phyloP scores from a whole-genome alignment of 2,888 invertebrate species.

The Stenchaetothrips biformis region DNA sequence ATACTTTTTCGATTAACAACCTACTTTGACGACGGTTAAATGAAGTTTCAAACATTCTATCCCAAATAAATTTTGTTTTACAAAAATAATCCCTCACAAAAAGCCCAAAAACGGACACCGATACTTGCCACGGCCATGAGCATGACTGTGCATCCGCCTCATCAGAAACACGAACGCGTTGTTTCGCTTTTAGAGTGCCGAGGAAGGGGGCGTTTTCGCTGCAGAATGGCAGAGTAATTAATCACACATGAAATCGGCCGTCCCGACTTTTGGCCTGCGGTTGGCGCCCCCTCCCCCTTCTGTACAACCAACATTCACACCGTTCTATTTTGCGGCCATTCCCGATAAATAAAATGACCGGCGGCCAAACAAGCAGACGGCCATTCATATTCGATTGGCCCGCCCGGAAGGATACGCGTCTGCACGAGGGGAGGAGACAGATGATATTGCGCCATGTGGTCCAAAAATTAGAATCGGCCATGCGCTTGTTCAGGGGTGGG shows the following conservation, averaged over 20 bases:
- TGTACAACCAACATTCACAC: neutral
- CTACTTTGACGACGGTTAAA: no score
- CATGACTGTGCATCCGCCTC: neutral
- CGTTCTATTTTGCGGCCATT: neutral
- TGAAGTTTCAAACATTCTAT: no score
- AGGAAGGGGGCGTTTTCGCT: neutral
- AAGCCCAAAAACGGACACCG: no score
- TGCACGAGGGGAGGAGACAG: no score
- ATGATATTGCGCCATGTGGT: no score
- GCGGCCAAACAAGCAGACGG: no score
- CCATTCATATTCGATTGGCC: neutral
- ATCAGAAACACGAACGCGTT: neutral
- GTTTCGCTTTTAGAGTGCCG: neutral
- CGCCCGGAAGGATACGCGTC: neutral
- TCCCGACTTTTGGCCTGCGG: neutral
- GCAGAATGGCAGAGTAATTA: neutral
- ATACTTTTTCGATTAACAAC: no score
- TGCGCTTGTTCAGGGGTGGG: neutral
- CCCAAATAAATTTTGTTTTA: no score
- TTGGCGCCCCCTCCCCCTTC: neutral
- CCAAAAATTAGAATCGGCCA: no score
- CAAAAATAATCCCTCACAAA: no score
- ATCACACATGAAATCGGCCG: constrained; percentile 1
- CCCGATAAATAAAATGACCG: neutral
- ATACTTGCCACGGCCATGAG: no score